Evolutionary conservation across 2,113 vertebrate species (phyloP), one percentile per base, ranked within the genome.

Genomic region (Cololabis saira): DNA sequence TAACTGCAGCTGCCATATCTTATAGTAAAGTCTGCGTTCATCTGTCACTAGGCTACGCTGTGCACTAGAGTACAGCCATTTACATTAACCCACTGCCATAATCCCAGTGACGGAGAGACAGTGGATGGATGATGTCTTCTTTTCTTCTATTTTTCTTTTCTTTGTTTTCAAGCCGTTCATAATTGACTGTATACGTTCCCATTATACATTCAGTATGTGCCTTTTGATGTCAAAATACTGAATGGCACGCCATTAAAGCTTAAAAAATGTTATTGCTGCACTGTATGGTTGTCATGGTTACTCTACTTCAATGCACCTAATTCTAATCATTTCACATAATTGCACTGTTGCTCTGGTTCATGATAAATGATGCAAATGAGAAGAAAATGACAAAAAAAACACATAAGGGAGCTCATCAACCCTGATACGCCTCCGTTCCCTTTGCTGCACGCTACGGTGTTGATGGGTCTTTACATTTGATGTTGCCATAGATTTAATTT

Each of bases 401-500:
- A 86, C 2, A 3, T 52, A 14, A 67, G 27, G n/a, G 59, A 75
- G 75, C 77, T 77, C 44, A 61, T 76, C 54, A 73, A 49, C 71
- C 54, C 51, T 22, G 22, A 64, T 21, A 24, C 42, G 19, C 43
- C 62, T 42, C 48, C 42, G 21, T 47, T 72, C 24, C 15, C 58
- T 63, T 11, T 19, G 51, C 60, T 12, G 22, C 15, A 60, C 21
- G 40, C 45, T 54, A 22, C 22, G 22, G 57, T 54, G 57, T 33
- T 52, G 82, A 76, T 84, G 81, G 70, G 30, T 77, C 71, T 54
- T 83, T 59, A 50, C 75, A 77, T 82, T 87, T 76, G 84, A 65
- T 70, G 49, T 43, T 67, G 63, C 61, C 48, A 58, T 67, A 68
- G 57, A 61, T 68, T 63, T 84, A 58, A 82, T 71, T 49, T 40